Percentiles rank a stretch among this genome's conserved stretches.
Conservation (phyloP, 2,797 vertebrate species). For the Cynodonichthys magdalenae region DNA sequence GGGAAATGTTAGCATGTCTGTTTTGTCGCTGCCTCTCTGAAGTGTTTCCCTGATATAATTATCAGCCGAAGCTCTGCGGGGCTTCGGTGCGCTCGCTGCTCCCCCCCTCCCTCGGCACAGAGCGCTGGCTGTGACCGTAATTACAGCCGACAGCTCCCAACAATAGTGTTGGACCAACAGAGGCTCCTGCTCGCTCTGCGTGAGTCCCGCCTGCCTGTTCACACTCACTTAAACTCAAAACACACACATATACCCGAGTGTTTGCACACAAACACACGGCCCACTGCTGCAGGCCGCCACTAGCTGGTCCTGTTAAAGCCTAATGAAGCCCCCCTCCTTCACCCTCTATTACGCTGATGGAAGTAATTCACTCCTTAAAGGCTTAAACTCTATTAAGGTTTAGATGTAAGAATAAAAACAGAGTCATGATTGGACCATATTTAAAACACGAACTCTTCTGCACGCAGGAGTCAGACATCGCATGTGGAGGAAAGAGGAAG, state of each 20-base stretch:
- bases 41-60: conserved; percentile 58
- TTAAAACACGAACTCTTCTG: conserved; percentile 29
- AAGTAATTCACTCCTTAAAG: too few relatives aligned
- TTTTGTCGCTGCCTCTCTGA: conserved; percentile 32
- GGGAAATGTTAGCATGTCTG: conserved; percentile 47
- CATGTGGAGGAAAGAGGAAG: conserved; percentile 71
- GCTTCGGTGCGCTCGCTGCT: conserved; percentile 39
- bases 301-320: conserved; percentile 68
- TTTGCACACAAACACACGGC: conserved; percentile 62
- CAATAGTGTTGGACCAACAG: conserved; percentile 82
- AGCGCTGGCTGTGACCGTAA: conserved; percentile 73
- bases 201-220: conserved; percentile 69
- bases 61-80: conserved; percentile 51
- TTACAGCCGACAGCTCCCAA: conserved; percentile 76
- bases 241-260: conserved; percentile 62
- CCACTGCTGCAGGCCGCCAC: conserved; percentile 53
- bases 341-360: too few relatives aligned
- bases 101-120: conserved; percentile 27
- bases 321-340: conserved; percentile 51
- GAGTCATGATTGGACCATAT: too few relatives aligned
- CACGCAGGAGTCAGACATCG: conserved; percentile 48
- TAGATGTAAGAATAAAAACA: too few relatives aligned
- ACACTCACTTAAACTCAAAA: conserved; percentile 67
- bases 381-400: too few relatives aligned
- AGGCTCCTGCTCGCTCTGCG: conserved; percentile 71